Evolutionary conservation across 2,888 invertebrate species (phyloP).

Genomic region (Lithophane leautieri): DNA sequence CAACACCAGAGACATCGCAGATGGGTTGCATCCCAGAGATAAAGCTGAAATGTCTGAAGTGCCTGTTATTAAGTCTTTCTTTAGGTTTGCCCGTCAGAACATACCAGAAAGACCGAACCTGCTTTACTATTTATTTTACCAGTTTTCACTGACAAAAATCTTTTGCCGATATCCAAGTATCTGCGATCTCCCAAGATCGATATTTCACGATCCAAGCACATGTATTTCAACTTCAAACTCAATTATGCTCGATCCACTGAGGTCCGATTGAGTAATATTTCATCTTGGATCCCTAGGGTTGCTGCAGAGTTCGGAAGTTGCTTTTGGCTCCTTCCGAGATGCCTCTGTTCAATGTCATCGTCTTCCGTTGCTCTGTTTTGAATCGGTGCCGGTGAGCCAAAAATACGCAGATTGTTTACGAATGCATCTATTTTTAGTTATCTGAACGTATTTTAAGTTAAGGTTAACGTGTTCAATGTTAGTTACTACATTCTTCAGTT

Average conservation of each 20-base stretch:
- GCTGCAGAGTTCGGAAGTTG: conserved; percentile 40
- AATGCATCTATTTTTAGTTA: neutral
- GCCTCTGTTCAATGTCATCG: conserved; percentile 47
- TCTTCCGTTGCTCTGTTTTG: conserved; percentile 28
- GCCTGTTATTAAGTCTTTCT: neutral
- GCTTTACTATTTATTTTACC: neutral
- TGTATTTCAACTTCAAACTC: conserved; percentile 57
- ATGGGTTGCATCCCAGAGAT: neutral
- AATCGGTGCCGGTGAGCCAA: neutral
- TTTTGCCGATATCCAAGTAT: neutral
- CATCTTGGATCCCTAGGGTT: conserved; percentile 49
- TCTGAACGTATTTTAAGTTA: conserved; percentile 1
- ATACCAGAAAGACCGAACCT: neutral
- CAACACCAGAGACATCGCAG: neutral
- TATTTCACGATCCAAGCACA: conserved; percentile 36
- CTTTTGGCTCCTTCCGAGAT: conserved; percentile 21
- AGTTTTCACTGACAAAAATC: neutral
- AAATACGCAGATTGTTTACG: conserved; percentile 22
- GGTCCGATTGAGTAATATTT: conserved; percentile 58
- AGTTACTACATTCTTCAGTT: neutral
- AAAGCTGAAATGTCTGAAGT: neutral
- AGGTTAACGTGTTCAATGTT: conserved; percentile 1
- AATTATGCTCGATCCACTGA: conserved; percentile 58
- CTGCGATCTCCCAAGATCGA: conserved; percentile 10
- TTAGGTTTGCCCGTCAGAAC: neutral